Percentiles rank a stretch among this genome's conserved stretches.
Evolutionary conservation across 2,113 vertebrate genomes (phyloP).

Genomic region (Aythya baeri): DNA sequence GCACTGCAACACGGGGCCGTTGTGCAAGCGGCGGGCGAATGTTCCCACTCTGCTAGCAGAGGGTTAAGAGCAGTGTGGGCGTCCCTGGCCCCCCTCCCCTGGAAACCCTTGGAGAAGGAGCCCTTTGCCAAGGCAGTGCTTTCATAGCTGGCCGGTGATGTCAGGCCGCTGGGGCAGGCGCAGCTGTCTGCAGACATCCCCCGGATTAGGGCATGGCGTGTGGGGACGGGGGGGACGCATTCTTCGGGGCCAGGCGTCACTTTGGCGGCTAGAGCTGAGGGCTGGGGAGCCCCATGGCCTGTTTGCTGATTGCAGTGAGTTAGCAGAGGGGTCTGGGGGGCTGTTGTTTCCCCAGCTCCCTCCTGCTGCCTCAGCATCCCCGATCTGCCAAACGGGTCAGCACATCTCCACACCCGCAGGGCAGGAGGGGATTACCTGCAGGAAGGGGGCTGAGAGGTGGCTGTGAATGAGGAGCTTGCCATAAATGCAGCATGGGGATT

Average conservation of each 20-base stretch:
- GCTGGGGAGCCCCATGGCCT: rapidly evolving
- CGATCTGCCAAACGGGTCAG: neutral
- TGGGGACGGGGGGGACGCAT: slow-evolving; percentile 30
- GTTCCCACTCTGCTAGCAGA: neutral
- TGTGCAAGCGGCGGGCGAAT: rapidly evolving
- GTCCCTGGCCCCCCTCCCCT: too few species aligned
- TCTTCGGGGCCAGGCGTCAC: slow-evolving; percentile 62
- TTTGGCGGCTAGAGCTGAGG: neutral
- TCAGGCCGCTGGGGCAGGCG: slow-evolving; percentile 2
- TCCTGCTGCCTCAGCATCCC: rapidly evolving
- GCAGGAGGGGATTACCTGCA: neutral
- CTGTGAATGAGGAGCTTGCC: neutral
- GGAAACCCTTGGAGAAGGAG: neutral
- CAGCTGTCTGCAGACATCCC: slow-evolving; percentile 76
- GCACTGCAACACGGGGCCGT: rapidly evolving
- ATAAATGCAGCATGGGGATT: neutral
- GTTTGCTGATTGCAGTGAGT: neutral
- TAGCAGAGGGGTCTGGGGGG: neutral
- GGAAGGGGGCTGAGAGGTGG: neutral
- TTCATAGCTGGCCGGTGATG: slow-evolving; percentile 31
- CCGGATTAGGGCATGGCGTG: slow-evolving; percentile 31
- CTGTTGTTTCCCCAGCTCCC: rapidly evolving
- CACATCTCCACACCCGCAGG: rapidly evolving
- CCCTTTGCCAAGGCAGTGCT: neutral
- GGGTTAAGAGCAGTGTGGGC: neutral